phyloP scores from a whole-genome alignment of 2,797 vertebrate species.

The Dermochelys coriacea region DNA sequence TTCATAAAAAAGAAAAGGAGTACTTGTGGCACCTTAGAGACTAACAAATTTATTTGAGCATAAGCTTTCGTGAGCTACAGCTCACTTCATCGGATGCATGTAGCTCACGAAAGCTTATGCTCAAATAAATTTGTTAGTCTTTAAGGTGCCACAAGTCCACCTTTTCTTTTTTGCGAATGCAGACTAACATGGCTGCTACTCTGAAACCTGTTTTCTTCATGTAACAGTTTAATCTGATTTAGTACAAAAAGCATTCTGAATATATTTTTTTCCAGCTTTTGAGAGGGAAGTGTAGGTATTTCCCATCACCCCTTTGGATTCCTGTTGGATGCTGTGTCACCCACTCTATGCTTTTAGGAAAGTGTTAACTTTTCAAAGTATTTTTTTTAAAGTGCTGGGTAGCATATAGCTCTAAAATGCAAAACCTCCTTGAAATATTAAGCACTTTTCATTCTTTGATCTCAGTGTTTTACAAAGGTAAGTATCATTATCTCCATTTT shows the following conservation, averaged over 20 bases:
- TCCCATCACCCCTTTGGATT: not conserved
- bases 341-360: not conserved
- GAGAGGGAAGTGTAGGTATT: not conserved
- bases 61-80: too few species aligned
- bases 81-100: too few species aligned
- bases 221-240: constrained; percentile 61
- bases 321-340: not conserved
- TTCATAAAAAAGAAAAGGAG: too few species aligned
- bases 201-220: too few species aligned
- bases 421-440: constrained; percentile 17
- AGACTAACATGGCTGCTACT: too few species aligned
- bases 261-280: not conserved
- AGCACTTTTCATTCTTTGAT: constrained; percentile 31
- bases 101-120: too few species aligned
- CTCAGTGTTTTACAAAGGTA: not conserved
- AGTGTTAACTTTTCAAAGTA: not conserved
- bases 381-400: not conserved
- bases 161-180: too few species aligned
- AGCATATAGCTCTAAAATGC: not conserved
- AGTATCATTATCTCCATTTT: constrained; percentile 3
- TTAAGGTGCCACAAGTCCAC: too few species aligned
- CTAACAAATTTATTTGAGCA: too few species aligned
- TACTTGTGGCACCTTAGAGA: too few species aligned
- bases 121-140: too few species aligned
- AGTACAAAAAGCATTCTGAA: constrained; percentile 52